A percentile compares a stretch with the other conserved stretches of the same genome.
phyloP scores from a whole-genome alignment of 53 echinoderm and acorn worm species.

The Echinometra lucunter region DNA sequence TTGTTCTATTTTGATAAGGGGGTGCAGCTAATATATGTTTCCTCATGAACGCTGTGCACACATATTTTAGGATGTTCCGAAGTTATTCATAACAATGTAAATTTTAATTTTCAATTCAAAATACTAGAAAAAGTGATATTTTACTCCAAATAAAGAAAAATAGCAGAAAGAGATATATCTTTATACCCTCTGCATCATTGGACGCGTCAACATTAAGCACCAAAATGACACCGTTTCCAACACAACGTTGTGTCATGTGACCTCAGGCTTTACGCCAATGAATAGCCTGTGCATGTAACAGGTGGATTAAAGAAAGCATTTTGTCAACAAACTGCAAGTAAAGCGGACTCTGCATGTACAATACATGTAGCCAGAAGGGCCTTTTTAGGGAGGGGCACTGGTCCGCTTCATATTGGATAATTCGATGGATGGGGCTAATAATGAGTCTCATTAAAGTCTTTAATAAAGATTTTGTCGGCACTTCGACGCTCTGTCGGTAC shows the following conservation, averaged over 20 bases:
- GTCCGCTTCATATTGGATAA: not conserved
- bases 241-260: conserved; percentile 86
- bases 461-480: not conserved
- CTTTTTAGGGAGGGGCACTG: not conserved
- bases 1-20: not conserved
- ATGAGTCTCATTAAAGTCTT: too few relatives aligned
- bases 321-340: too few relatives aligned
- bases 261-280: conserved; percentile 31
- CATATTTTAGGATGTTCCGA: not conserved
- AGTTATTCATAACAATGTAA: not conserved
- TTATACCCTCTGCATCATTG: not conserved
- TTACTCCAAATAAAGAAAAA: too few relatives aligned
- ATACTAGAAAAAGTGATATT: not conserved
- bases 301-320: conserved; percentile 46
- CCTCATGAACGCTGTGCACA: not conserved
- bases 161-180: not conserved
- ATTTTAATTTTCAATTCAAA: not conserved
- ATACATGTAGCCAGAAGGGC: not conserved
- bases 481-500: not conserved
- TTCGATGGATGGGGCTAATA: not conserved
- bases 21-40: not conserved
- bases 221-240: conserved; percentile 75
- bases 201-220: conserved; percentile 10
- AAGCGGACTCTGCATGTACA: not conserved
- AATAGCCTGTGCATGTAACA: not conserved